These are phyloP conservation scores for Ctenochaetus hawaiiensis DNA, from an alignment of 2,797 vertebrate species.

Conservation along the genomic window DNA sequence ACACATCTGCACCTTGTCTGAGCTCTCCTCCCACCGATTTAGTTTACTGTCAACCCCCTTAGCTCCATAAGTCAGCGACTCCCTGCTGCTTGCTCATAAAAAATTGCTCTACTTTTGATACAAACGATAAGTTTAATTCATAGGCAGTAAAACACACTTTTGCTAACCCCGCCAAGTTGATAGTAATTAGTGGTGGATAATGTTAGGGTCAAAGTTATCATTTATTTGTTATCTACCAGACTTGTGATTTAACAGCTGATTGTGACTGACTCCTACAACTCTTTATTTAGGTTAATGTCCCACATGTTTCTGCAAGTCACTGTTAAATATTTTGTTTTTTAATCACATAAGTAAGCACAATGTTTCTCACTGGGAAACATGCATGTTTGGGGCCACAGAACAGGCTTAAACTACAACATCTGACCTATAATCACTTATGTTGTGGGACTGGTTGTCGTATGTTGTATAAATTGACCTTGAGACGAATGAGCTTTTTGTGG, in stretches of 20 bases:
- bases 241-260: too few relatives aligned
- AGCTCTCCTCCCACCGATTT: slow-evolving; percentile 33
- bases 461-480: too few relatives aligned
- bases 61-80: slow-evolving; percentile 9
- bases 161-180: neutral
- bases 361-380: neutral
- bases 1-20: slow-evolving; percentile 50
- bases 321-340: neutral
- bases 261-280: too few relatives aligned
- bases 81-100: neutral
- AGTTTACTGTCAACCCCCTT: slow-evolving; percentile 16
- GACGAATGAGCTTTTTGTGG: too few relatives aligned
- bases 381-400: too few relatives aligned
- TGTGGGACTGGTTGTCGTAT: neutral
- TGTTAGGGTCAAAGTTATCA: neutral
- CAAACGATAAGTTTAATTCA: too few relatives aligned
- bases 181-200: neutral
- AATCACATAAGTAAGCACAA: neutral
- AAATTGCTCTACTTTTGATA: too few relatives aligned
- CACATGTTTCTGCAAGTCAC: neutral
- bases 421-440: neutral
- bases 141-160: neutral
- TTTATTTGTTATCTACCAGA: too few relatives aligned
- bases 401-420: neutral
- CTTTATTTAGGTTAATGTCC: neutral